These are phyloP conservation scores for Stenotaenia linearis DNA, from an alignment of 2,888 invertebrate species.

Conservation along the genomic window DNA sequence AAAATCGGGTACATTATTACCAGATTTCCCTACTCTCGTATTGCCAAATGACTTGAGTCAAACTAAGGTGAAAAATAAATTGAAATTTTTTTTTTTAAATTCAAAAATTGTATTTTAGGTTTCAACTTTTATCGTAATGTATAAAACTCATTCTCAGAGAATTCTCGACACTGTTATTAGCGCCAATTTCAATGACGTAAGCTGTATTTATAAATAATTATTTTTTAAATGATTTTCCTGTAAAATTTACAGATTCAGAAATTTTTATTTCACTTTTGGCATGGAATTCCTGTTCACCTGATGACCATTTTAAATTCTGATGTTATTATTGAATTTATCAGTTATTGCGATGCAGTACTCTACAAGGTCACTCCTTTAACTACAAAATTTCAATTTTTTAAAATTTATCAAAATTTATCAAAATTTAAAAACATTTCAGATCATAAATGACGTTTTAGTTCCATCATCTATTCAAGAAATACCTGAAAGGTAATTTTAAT, in stretches of 20 bases:
- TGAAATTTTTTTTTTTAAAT: background rate
- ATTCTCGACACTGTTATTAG: slow-evolving; percentile 51
- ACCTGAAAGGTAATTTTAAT: slow-evolving; percentile 28
- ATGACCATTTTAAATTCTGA: slow-evolving; percentile 44
- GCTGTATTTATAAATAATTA: background rate
- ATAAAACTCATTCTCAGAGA: slow-evolving; percentile 51
- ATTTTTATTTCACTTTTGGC: slow-evolving; percentile 50
- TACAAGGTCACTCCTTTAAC: too few species aligned
- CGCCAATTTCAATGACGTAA: slow-evolving; percentile 51
- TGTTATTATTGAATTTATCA: slow-evolving; percentile 48
- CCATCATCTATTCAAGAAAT: slow-evolving; percentile 35
- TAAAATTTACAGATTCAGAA: slow-evolving; percentile 47
- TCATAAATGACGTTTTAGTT: slow-evolving; percentile 33
- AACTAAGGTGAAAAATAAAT: background rate
- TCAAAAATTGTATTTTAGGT: background rate
- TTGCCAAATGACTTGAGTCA: background rate
- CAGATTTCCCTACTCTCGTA: background rate
- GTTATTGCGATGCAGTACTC: slow-evolving; percentile 50
- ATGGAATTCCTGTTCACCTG: slow-evolving; percentile 49
- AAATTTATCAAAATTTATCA: background rate
- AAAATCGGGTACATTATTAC: background rate
- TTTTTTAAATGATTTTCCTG: background rate
- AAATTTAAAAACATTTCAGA: background rate
- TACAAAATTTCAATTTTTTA: too few species aligned
- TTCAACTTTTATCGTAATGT: slow-evolving; percentile 51